These are phyloP conservation scores for Scortum barcoo DNA, from an alignment of 2,113 vertebrate species.

Conservation along the genomic window DNA sequence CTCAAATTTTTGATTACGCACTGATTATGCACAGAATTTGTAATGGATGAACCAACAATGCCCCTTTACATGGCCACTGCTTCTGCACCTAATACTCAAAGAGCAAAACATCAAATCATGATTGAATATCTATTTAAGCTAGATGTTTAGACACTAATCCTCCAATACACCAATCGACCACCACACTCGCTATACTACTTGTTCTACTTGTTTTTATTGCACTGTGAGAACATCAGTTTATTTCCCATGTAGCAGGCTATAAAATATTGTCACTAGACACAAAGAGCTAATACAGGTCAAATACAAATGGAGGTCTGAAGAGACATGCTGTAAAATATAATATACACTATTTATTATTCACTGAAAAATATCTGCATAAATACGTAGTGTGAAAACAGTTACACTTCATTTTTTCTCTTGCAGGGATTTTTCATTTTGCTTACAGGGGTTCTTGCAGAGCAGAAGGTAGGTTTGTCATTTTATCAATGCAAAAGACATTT, in stretches of 20 bases:
- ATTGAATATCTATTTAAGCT: neutral
- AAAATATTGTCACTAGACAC: neutral
- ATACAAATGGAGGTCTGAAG: neutral
- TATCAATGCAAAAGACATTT: neutral
- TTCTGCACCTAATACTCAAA: neutral
- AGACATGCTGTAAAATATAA: neutral
- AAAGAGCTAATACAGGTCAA: neutral
- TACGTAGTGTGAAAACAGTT: neutral
- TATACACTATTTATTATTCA: neutral
- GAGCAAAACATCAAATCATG: neutral
- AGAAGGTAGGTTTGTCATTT: conserved; percentile 76
- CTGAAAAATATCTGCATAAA: neutral
- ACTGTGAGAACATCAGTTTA: too few relatives aligned
- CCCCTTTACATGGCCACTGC: neutral
- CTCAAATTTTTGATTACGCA: neutral
- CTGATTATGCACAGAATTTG: neutral
- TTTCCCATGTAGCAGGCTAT: too few relatives aligned
- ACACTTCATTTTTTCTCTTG: conserved; percentile 21
- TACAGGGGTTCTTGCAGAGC: conserved; percentile 82
- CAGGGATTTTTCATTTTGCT: conserved; percentile 86
- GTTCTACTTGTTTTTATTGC: too few relatives aligned
- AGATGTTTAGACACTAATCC: neutral
- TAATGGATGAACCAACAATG: neutral
- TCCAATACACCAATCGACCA: too few relatives aligned
- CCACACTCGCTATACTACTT: too few relatives aligned